Base-by-base conservation (phyloP, 2,113 vertebrate species). In the Lepidiolamprologus cunningtoni region DNA sequence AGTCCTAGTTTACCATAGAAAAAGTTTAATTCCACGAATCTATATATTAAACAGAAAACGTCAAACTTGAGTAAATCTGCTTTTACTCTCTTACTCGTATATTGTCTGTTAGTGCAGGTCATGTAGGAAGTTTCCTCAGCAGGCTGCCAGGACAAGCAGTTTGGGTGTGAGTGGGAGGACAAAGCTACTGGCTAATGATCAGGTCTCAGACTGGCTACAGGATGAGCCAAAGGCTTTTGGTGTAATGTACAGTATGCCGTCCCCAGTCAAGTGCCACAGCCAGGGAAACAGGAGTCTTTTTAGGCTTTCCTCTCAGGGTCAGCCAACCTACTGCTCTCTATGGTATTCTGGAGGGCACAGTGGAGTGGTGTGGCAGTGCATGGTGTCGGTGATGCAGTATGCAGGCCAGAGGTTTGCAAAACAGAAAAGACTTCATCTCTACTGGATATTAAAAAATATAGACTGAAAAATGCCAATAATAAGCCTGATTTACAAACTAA, bases 171-270 rank as follows among this genome's bases (percentile, higher is more conserved):
- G 87, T 80, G 86, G 57, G 80, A 76, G 85, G 84, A 91, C 87
- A 88, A 90, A 85, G 78, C 55, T 81, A 52, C 7, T 89, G 90
- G 90, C 83, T 86, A 33, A 21, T 2, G 21, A 83, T 81, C 55
- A 88, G 55, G 63, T 23, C 57, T 40, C 66, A 13, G 78, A 82
- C 87, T 42, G 81, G 55, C 85, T 42, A 3, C 53, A 21, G 79
- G 71, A 76, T 80, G 84, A 90, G 91, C 91, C 89, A 82, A 63
- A 83, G 79, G 91, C 86, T 95, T 80, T 86, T 45, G 4, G 82
- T 87, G 87, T 90, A 89, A 95, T 94, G 92, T 94, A 91, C 91
- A 93, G 93, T 94, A 95, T 94, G 95, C 82, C 12, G 28, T 58
- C 84, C 61, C 58, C 54, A 79, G 88, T 93, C 91, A 92, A 61